Evolutionary conservation across 2,888 invertebrate species (phyloP).

Genomic region (Oscheius sp.): DNA sequence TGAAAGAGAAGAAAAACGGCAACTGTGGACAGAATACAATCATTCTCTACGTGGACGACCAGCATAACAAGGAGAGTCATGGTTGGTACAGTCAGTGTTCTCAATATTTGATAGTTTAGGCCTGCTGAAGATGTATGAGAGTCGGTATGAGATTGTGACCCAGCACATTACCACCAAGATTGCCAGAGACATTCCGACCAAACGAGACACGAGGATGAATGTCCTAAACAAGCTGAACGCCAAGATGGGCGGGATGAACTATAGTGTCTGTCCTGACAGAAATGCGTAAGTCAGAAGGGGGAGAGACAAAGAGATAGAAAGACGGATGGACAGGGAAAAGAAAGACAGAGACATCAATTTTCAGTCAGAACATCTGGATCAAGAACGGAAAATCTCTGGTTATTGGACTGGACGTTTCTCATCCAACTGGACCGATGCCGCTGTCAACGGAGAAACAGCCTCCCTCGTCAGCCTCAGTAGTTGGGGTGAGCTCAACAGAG

Average conservation of each 20-base stretch:
- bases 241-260: slow-evolving; percentile 42
- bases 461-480: too few species aligned
- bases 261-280: slow-evolving; percentile 31
- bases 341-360: background rate
- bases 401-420: background rate
- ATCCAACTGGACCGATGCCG: slow-evolving; percentile 5
- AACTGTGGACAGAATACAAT: background rate
- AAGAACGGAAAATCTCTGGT: background rate
- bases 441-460: too few species aligned
- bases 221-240: slow-evolving; percentile 42
- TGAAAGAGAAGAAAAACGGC: background rate
- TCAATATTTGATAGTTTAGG: background rate
- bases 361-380: background rate
- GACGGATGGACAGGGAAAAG: background rate
- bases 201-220: slow-evolving; percentile 17
- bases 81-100: background rate
- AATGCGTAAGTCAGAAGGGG: background rate
- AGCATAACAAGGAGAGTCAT: background rate
- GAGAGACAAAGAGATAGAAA: background rate
- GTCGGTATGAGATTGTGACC: slow-evolving; percentile 23
- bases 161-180: slow-evolving; percentile 40
- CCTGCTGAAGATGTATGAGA: slow-evolving; percentile 43
- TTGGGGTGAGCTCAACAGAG: background rate
- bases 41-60: background rate
- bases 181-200: background rate